A percentile compares a stretch with the other conserved stretches of the same genome.
These are phyloP conservation scores for Andrena fulva DNA, from an alignment of 2,888 invertebrate genomes.

Conservation along the genomic window DNA sequence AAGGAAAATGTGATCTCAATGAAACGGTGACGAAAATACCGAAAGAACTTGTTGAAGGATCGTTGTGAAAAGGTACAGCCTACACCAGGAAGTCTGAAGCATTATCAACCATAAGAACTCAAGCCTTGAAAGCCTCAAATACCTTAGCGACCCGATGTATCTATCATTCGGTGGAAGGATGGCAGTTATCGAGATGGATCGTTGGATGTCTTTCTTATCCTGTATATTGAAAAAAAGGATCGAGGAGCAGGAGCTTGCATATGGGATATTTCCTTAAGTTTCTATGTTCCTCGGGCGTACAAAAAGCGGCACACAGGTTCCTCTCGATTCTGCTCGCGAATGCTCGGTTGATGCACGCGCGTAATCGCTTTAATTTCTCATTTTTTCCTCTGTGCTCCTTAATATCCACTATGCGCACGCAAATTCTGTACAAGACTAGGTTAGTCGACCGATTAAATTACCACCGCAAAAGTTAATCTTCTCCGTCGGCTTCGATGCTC, in stretches of 20 bases:
- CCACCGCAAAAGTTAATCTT: slow-evolving; percentile 52
- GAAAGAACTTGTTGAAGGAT: neutral
- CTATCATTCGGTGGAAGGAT: slow-evolving; percentile 24
- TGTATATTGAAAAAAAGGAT: slow-evolving; percentile 25
- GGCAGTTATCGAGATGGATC: slow-evolving; percentile 22
- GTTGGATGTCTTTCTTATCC: neutral
- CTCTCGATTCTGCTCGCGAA: slow-evolving; percentile 24
- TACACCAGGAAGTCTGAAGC: neutral
- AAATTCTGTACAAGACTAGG: slow-evolving; percentile 84
- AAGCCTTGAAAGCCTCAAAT: neutral
- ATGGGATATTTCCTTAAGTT: slow-evolving; percentile 30
- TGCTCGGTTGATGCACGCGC: slow-evolving; percentile 42
- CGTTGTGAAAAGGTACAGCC: neutral
- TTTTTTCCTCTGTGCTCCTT: slow-evolving; percentile 17
- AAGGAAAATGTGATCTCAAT: neutral
- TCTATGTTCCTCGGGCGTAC: slow-evolving; percentile 52
- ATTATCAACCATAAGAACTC: neutral
- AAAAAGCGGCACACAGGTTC: slow-evolving; percentile 63
- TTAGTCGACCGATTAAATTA: slow-evolving; percentile 80
- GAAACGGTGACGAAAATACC: neutral
- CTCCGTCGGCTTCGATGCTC: slow-evolving; percentile 31
- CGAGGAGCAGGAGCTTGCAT: slow-evolving; percentile 26
- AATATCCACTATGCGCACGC: slow-evolving; percentile 74
- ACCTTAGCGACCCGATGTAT: slow-evolving; percentile 6
- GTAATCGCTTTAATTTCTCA: slow-evolving; percentile 27